phyloP scores from a whole-genome alignment of 2,888 invertebrate species.

The Caenorhabditis afra region DNA sequence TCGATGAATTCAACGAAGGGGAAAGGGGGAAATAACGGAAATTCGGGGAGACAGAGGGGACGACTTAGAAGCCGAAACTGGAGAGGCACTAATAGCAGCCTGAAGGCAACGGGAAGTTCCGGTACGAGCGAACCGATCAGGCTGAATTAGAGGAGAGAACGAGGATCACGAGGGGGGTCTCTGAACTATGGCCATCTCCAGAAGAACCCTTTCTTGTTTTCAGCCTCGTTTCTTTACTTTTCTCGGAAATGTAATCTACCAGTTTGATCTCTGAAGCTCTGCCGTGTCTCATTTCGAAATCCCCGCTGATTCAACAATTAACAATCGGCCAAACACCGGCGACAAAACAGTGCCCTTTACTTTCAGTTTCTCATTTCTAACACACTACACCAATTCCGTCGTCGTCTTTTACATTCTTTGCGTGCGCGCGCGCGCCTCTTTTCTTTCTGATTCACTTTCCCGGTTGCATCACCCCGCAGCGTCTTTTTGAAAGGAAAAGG shows the following conservation, averaged over 20 bases:
- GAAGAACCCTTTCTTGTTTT: no score
- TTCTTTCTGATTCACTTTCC: slow-evolving; percentile 42
- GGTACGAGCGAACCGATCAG: no score
- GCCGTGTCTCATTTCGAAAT: slow-evolving; percentile 1
- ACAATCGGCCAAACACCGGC: slow-evolving; percentile 30
- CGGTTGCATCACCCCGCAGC: slow-evolving; percentile 31
- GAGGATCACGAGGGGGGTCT: no score
- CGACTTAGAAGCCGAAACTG: neutral
- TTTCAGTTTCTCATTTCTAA: neutral
- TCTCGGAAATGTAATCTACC: no score
- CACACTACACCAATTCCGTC: slow-evolving; percentile 3
- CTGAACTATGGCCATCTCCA: no score
- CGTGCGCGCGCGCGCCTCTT: slow-evolving; percentile 18
- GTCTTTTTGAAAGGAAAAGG: slow-evolving; percentile 6
- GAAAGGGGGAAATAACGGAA: slow-evolving; percentile 7
- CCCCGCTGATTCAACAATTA: slow-evolving; percentile 31
- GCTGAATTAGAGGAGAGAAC: no score
- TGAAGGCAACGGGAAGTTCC: no score
- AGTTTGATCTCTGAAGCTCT: slow-evolving; percentile 4
- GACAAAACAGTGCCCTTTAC: slow-evolving; percentile 35
- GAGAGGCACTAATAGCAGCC: neutral
- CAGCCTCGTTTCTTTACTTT: no score
- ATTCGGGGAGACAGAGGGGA: neutral
- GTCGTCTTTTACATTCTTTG: slow-evolving; percentile 14
- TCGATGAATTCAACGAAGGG: slow-evolving; percentile 13